Conservation (phyloP, 2,113 vertebrate species). For the Calidris pygmaea region DNA sequence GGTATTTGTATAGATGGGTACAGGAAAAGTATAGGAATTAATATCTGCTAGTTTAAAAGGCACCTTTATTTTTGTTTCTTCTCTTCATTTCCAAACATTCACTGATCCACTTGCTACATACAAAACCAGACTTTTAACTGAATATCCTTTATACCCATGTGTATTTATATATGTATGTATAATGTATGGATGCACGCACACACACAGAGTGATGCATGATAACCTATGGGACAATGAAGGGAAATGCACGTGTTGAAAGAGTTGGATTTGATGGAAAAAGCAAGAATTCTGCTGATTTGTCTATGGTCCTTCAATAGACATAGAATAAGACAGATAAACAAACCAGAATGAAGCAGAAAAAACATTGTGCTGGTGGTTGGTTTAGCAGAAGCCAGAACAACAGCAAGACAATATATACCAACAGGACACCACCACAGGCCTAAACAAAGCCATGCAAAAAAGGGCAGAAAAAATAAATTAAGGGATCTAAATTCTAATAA, state of each 20-base stretch:
- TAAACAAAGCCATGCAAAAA: neutral
- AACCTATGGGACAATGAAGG: neutral
- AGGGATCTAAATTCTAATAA: neutral
- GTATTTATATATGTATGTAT: accelerated
- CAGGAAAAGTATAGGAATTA: neutral
- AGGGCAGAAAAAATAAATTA: neutral
- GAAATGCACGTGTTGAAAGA: neutral
- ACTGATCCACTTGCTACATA: neutral
- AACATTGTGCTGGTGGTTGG: neutral
- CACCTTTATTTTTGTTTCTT: neutral
- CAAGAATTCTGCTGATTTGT: neutral
- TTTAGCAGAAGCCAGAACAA: neutral
- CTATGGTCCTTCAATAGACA: neutral
- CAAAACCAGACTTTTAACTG: neutral
- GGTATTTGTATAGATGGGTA: neutral
- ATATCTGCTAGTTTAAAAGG: neutral
- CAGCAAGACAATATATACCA: neutral
- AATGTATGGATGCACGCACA: accelerated
- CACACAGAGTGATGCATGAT: neutral
- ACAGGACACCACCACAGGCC: neutral
- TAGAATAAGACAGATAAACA: neutral
- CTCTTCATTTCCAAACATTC: neutral
- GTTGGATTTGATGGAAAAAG: neutral
- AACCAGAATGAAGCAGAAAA: neutral
- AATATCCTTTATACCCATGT: neutral